A percentile compares a stretch with the other conserved stretches of the same genome.
phyloP scores from a whole-genome alignment of 2,888 invertebrate species.

The Zaprionus bogoriensis region DNA sequence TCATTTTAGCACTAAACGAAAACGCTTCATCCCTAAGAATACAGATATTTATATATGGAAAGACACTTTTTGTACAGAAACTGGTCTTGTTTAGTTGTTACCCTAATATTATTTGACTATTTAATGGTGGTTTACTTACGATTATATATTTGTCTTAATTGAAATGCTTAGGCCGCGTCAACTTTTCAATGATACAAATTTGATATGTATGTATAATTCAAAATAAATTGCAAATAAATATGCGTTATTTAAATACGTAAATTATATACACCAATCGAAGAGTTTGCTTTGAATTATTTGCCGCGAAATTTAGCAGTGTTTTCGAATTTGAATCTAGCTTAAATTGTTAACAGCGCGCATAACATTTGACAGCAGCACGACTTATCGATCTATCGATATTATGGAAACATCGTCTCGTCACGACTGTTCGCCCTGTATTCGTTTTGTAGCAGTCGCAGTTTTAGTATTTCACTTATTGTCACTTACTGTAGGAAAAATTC shows the following conservation, averaged over 20 bases:
- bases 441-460: background rate
- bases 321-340: no score
- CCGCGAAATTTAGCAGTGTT: background rate
- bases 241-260: slow-evolving; percentile 18
- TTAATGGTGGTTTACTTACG: slow-evolving; percentile 42
- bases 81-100: slow-evolving; percentile 54
- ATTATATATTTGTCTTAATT: slow-evolving; percentile 16
- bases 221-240: slow-evolving; percentile 22
- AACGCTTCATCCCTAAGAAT: slow-evolving; percentile 53
- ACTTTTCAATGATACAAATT: slow-evolving; percentile 29
- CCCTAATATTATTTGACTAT: slow-evolving; percentile 37
- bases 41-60: slow-evolving; percentile 1
- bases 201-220: slow-evolving; percentile 30
- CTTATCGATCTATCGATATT: no score
- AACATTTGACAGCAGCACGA: no score
- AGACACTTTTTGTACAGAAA: slow-evolving; percentile 37
- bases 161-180: slow-evolving; percentile 19
- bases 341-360: no score
- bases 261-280: slow-evolving; percentile 9
- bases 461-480: slow-evolving; percentile 14
- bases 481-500: background rate
- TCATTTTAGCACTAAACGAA: slow-evolving; percentile 31
- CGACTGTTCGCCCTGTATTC: no score
- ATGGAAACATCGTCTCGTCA: no score
- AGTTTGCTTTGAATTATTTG: background rate